Base-by-base conservation (phyloP, 2,888 invertebrate genomes). In the Rhimphoctona megacephalus region DNA sequence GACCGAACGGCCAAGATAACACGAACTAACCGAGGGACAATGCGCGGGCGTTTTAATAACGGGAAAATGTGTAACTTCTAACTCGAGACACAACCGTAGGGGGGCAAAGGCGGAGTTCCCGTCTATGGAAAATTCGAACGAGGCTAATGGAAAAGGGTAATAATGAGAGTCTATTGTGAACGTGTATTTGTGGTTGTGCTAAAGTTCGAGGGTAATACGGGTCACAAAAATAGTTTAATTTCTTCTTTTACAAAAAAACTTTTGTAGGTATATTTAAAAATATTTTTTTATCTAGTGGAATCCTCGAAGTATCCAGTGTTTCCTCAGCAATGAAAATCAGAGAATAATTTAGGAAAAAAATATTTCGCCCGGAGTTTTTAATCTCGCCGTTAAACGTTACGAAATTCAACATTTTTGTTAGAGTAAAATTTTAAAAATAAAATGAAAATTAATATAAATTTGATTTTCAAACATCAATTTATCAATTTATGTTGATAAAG, bases 121-220 rank as follows among this genome's bases (percentile, higher is more conserved):
- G 69, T 79, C 78, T 82, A 78, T 86, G 89, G 89, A 89, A 90
- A 90, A 90, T 90, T 89, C 90, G 88, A 91, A 90, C 89, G 91
- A 90, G 92, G 90, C 89, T 91, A 91, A 91, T 90, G 90, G 89
- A 90, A 90, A 90, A 90, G 88, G 88, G 87, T 88, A 90, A 89
- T 90, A 90, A 91, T 90, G 90, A 90, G 85, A 83, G 61, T 61
- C 54, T 57, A 61, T 70, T 73, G 25, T 14, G 22, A 6, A 17
- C 57, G 25, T 30, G 3, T 43, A 39, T 46, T 66, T 57, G 22
- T 61, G 22, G 22, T 64, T n/a, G 39, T 19, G 6, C 8, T 0
- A 39, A 57, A 74, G 57, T 30, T 72, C 52, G 33, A 49, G 52
- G 52, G 52, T 8, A 52, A 19, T 33, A 33, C 49, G 19, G 33